Evolutionary conservation across 1,140 invertebrate species (phyloP).

Genomic region (Telenomus remus): DNA sequence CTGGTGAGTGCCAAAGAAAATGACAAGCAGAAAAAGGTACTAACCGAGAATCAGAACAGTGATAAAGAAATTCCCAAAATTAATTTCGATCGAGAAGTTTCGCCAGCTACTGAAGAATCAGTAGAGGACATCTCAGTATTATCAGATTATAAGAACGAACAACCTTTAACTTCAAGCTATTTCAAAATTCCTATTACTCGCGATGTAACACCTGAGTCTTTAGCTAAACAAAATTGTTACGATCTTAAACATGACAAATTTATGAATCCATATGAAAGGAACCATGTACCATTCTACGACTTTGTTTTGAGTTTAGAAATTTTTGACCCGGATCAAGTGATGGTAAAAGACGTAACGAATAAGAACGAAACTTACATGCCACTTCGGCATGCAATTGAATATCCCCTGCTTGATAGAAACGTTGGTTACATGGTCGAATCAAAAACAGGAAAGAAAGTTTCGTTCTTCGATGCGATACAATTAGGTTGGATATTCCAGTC

Average conservation of each 20-base stretch:
- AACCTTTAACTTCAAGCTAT: conserved; percentile 65
- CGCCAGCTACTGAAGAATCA: neutral
- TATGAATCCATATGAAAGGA: conserved; percentile 84
- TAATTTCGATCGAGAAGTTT: neutral
- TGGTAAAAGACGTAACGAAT: conserved; percentile 85
- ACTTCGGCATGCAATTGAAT: conserved; percentile 84
- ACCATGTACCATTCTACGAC: conserved; percentile 85
- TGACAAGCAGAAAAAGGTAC: neutral
- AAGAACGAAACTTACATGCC: conserved; percentile 81
- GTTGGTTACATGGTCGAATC: conserved; percentile 89
- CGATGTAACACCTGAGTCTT: conserved; percentile 79
- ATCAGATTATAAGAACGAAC: conserved; percentile 54
- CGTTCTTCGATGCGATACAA: conserved; percentile 90
- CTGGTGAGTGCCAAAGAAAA: neutral
- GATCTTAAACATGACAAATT: conserved; percentile 85
- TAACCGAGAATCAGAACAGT: neutral
- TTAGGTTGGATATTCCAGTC: conserved; percentile 58
- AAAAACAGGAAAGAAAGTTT: conserved; percentile 85
- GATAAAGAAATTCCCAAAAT: neutral
- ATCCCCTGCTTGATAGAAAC: conserved; percentile 84
- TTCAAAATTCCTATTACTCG: conserved; percentile 72
- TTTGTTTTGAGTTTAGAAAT: conserved; percentile 84
- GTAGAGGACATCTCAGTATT: neutral
- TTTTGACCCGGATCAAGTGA: conserved; percentile 84
- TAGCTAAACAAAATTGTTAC: conserved; percentile 84